These are phyloP conservation scores for Rhagoletis zephyria DNA, from an alignment of 1,140 invertebrate genomes.

Conservation along the genomic window DNA sequence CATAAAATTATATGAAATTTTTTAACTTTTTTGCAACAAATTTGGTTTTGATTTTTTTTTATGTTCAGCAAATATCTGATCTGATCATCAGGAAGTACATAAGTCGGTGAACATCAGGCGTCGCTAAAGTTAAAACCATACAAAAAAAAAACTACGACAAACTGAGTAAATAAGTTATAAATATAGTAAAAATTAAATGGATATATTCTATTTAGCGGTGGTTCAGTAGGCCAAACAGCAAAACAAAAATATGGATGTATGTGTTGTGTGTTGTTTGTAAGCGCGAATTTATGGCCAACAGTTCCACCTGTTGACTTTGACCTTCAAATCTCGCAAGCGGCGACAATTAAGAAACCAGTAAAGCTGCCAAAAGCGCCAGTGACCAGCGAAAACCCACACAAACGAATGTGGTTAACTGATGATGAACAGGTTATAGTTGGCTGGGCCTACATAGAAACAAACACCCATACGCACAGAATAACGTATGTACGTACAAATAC, in stretches of 20 bases:
- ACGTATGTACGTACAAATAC: not conserved
- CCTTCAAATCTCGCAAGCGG: not conserved
- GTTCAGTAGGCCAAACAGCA: not conserved
- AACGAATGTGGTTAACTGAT: not conserved
- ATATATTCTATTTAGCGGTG: not conserved
- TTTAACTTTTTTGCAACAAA: too few species aligned
- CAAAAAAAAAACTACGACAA: too few species aligned
- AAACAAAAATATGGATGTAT: too few species aligned
- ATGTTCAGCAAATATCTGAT: too few species aligned
- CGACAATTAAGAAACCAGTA: not conserved
- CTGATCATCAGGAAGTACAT: too few species aligned
- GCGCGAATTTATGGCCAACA: conserved; percentile 31
- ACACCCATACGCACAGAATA: not conserved
- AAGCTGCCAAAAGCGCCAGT: conserved; percentile 7
- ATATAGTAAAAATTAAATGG: not conserved
- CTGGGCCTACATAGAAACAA: not conserved
- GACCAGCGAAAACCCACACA: not conserved
- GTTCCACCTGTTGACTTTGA: conserved; percentile 51
- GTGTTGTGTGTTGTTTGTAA: not conserved
- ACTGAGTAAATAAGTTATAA: not conserved
- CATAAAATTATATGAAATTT: too few species aligned
- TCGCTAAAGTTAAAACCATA: too few species aligned
- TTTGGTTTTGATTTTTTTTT: too few species aligned
- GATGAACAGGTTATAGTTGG: not conserved
- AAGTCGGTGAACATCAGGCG: too few species aligned